Evolutionary conservation across 1,140 invertebrate genomes (phyloP), one percentile per base, ranked within the genome.

Genomic region (Orius insidiosus): DNA sequence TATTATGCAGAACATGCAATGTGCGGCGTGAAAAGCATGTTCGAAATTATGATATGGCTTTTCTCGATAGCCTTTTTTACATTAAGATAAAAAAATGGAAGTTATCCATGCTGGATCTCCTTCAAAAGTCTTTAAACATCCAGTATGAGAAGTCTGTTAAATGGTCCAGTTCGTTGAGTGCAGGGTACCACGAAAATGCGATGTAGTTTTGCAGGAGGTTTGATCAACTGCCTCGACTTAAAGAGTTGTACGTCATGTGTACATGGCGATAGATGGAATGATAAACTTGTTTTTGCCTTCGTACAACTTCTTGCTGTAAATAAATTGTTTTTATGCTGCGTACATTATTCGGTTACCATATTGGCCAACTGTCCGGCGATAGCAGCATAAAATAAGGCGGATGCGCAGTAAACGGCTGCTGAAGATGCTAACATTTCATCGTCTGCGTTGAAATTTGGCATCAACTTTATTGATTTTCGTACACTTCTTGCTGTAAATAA

Each of bases 21-120:
- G 71, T 1, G 63, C 63, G 38, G 71, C 69, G 38, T 61, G 66
- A 53, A 74, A 72, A 3, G 67, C 70, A 51, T 74, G 71, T 24
- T 70, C 65, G 3, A 68, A 68, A 55, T 72, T 72, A 52, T 74
- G 71, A 51, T 72, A 74, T 0, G 69, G 67, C 49, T 68, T 70
- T 36, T 55, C 52, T 52, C 58, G 43, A 53, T 74, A 74, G 30
- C 63, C 63, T 40, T 62, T 59, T 16, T 66, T 57, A 59, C 5
- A 68, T 64, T 3, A 72, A 51, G 3, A 66, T 57, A 52, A 71
- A 72, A 44, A 58, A 48, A 13, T 55, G 54, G 24, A 60, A 43
- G 10, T 43, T 43, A n/a, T 43, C 41, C 41, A 43, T 43, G n/a
- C n/a, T 9, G 16, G 18, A 19, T 43, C 41, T 15, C 41, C 41